phyloP scores from a whole-genome alignment of 2,113 vertebrate genomes.

The Lipotes vexillifer region DNA sequence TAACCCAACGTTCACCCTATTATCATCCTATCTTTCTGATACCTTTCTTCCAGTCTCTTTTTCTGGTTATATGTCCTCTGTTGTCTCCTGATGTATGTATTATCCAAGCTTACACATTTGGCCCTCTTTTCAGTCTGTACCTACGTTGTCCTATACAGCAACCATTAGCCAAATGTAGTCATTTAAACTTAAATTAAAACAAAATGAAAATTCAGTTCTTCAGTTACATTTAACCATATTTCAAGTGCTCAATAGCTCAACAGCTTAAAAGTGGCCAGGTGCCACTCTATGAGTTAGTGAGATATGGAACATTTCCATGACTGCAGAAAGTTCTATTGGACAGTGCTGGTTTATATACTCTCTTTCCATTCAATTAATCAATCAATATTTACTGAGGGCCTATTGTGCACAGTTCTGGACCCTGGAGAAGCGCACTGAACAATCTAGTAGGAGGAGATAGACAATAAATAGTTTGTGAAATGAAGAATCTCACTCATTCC shows the following conservation, averaged over 20 bases:
- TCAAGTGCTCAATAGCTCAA: not conserved
- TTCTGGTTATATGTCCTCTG: not conserved
- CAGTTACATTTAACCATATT: not conserved
- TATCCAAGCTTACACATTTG: not conserved
- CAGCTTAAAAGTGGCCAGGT: not conserved
- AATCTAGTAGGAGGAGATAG: not conserved
- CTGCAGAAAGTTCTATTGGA: not conserved
- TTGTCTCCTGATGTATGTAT: not conserved
- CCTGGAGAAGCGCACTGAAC: not conserved
- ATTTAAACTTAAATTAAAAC: not conserved
- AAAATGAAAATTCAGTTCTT: slow-evolving; percentile 27
- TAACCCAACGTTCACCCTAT: not conserved
- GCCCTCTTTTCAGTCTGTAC: not conserved
- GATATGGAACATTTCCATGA: not conserved
- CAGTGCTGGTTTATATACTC: not conserved
- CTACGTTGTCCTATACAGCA: not conserved
- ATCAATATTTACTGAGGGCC: not conserved
- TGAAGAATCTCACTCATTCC: not conserved
- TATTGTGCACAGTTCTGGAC: not conserved
- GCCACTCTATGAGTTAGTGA: not conserved
- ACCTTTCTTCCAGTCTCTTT: not conserved
- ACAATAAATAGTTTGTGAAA: not conserved
- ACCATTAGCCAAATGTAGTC: not conserved
- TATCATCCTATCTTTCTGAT: not conserved
- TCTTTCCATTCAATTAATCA: not conserved